Percentiles rank a stretch among this genome's conserved stretches.
Conservation (phyloP, 1,140 invertebrate genomes). For the Lerema accius region DNA sequence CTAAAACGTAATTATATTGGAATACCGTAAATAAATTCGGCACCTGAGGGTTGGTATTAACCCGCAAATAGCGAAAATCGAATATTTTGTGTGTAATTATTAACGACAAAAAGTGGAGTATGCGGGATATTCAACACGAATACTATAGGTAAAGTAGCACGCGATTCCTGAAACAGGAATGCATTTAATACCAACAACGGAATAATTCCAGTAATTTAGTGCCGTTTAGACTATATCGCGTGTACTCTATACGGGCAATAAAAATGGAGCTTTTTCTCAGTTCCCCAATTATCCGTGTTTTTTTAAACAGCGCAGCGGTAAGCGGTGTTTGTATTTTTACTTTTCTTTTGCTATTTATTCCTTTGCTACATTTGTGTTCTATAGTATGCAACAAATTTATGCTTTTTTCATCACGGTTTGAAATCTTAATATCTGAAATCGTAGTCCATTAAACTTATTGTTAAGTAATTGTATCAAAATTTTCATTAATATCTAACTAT, state of each 20-base stretch:
- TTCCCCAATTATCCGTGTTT: conserved; percentile 36
- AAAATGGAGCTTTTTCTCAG: conserved; percentile 52
- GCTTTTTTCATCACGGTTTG: too few relatives aligned
- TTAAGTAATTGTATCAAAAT: too few relatives aligned
- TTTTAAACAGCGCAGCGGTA: conserved; percentile 12
- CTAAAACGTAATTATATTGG: conserved; percentile 30
- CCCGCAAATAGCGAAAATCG: conserved; percentile 3
- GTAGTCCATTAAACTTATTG: too few relatives aligned
- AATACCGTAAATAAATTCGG: conserved; percentile 31
- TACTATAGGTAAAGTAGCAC: conserved; percentile 49
- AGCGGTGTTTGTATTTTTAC: not conserved
- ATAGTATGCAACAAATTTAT: too few relatives aligned
- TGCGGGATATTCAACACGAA: conserved; percentile 25
- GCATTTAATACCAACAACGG: conserved; percentile 73
- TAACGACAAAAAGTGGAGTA: conserved; percentile 30
- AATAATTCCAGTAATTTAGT: conserved; percentile 71
- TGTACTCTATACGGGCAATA: conserved; percentile 59
- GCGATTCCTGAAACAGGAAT: conserved; percentile 70
- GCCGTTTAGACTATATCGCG: conserved; percentile 62
- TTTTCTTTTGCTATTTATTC: too few relatives aligned
- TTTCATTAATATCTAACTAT: too few relatives aligned
- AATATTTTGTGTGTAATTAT: conserved; percentile 31
- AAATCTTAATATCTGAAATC: too few relatives aligned
- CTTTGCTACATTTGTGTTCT: too few relatives aligned
- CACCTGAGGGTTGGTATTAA: conserved; percentile 12